Evolutionary conservation across 2,888 invertebrate species (phyloP).

Genomic region (Euspilapteryx auroguttella): DNA sequence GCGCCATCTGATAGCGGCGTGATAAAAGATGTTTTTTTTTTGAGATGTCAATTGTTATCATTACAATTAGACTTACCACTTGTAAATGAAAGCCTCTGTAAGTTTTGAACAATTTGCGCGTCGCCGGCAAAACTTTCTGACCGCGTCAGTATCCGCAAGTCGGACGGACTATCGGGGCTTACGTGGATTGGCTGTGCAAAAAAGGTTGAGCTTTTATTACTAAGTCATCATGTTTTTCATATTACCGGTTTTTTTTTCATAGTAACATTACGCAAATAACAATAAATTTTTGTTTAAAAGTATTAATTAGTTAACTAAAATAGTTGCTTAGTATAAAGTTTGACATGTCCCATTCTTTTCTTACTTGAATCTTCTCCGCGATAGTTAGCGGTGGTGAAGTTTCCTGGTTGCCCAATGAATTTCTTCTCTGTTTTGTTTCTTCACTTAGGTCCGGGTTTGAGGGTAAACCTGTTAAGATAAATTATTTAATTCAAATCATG

Average conservation of each 20-base stretch:
- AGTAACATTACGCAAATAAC: too few relatives aligned
- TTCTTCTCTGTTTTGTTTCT: conserved; percentile 35
- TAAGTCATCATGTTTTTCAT: too few relatives aligned
- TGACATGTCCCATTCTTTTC: too few relatives aligned
- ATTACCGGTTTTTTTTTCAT: too few relatives aligned
- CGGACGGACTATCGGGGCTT: conserved; percentile 65
- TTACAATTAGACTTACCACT: conserved; percentile 28
- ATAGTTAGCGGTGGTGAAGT: conserved; percentile 19
- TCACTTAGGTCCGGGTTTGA: conserved; percentile 46
- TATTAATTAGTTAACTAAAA: too few relatives aligned
- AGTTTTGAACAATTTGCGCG: conserved; percentile 72
- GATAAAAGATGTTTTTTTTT: too few relatives aligned
- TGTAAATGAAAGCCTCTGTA: conserved; percentile 55
- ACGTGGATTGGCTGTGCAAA: conserved; percentile 41
- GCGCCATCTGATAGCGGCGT: too few relatives aligned
- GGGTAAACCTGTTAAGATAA: conserved; percentile 46
- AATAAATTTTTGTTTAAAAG: too few relatives aligned
- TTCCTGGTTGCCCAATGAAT: conserved; percentile 42
- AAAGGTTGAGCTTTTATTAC: too few relatives aligned
- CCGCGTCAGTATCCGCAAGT: conserved; percentile 60
- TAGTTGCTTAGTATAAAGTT: too few relatives aligned
- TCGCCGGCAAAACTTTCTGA: conserved; percentile 82
- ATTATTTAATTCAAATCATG: too few relatives aligned
- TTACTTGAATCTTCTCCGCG: conserved; percentile 46
- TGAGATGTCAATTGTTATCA: too few relatives aligned